Evolutionary conservation across 2,797 vertebrate genomes (phyloP).

Genomic region (Galago senegalensis): DNA sequence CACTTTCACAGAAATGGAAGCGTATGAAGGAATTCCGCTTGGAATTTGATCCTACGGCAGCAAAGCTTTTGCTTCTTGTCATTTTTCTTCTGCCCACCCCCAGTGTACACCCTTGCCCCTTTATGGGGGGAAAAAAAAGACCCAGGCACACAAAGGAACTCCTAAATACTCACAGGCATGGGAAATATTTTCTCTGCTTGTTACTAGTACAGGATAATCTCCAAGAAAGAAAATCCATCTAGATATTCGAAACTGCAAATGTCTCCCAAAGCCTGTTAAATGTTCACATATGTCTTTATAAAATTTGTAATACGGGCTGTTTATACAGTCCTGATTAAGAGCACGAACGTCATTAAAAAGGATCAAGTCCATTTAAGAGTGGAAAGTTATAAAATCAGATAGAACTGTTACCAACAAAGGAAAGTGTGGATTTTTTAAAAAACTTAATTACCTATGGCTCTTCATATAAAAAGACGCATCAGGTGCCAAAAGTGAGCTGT

Average conservation of each 20-base stretch:
- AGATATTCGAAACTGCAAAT: slow-evolving; percentile 84
- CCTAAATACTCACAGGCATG: slow-evolving; percentile 87
- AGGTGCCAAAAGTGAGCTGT: slow-evolving; percentile 79
- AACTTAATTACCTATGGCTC: slow-evolving; percentile 67
- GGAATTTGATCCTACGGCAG: slow-evolving; percentile 83
- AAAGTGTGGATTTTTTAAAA: slow-evolving; percentile 66
- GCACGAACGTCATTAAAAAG: slow-evolving; percentile 84
- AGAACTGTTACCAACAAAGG: slow-evolving; percentile 78
- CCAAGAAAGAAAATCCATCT: slow-evolving; percentile 77
- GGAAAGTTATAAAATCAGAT: slow-evolving; percentile 83
- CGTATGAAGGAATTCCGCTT: slow-evolving; percentile 62
- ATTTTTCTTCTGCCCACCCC: slow-evolving; percentile 79
- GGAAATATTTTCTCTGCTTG: slow-evolving; percentile 84
- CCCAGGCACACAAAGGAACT: slow-evolving; percentile 78
- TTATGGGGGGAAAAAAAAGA: slow-evolving; percentile 20
- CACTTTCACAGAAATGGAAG: slow-evolving; percentile 80
- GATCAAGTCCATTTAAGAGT: slow-evolving; percentile 85
- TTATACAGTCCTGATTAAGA: slow-evolving; percentile 84
- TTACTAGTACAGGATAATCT: slow-evolving; percentile 88
- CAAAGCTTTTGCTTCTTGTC: slow-evolving; percentile 58
- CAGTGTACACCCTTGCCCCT: slow-evolving; percentile 50
- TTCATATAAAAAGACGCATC: slow-evolving; percentile 77
- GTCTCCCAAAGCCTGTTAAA: slow-evolving; percentile 85
- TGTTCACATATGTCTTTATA: slow-evolving; percentile 86
- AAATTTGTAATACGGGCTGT: slow-evolving; percentile 87